Conservation (phyloP, 30 jellyfish, hydroid and myxozoan species). For the Aurelia aurita complex sp. Pacific region DNA sequence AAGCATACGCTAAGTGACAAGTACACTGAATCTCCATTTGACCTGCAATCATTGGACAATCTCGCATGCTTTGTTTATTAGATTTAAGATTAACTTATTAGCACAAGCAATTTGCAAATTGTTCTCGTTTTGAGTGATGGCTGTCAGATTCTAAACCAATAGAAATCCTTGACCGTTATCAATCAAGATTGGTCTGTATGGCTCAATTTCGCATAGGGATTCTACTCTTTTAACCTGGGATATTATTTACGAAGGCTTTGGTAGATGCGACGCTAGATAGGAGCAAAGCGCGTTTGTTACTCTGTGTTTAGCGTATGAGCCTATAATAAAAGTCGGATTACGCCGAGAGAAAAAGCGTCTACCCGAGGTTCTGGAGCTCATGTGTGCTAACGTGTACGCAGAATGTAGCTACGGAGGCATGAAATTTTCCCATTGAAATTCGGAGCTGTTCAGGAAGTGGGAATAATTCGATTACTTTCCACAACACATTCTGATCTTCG, state of each 20-base stretch:
- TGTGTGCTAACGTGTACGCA: slow-evolving; percentile 49
- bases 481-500: slow-evolving; percentile 86
- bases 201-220: not conserved
- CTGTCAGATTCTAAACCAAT: slow-evolving; percentile 65
- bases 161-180: not conserved
- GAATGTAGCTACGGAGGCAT: slow-evolving; percentile 75
- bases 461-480: slow-evolving; percentile 83
- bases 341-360: slow-evolving; percentile 69
- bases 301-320: slow-evolving; percentile 48
- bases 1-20: slow-evolving; percentile 21
- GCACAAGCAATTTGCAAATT: slow-evolving; percentile 44
- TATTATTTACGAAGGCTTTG: slow-evolving; percentile 5
- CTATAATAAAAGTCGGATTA: slow-evolving; percentile 71
- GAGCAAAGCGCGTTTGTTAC: slow-evolving; percentile 58
- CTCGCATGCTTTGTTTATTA: slow-evolving; percentile 45
- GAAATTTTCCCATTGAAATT: slow-evolving; percentile 76
- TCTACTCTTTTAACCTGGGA: not conserved
- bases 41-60: slow-evolving; percentile 26
- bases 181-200: slow-evolving; percentile 26
- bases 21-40: slow-evolving; percentile 35
- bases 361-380: slow-evolving; percentile 69
- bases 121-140: slow-evolving; percentile 52
- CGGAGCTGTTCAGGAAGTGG: slow-evolving; percentile 77
- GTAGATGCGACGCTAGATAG: slow-evolving; percentile 69
- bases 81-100: slow-evolving; percentile 65